A percentile compares a stretch with the other conserved stretches of the same genome.
phyloP scores from a whole-genome alignment of 2,797 vertebrate genomes.

The Tokudaia tokunoshimensis region DNA sequence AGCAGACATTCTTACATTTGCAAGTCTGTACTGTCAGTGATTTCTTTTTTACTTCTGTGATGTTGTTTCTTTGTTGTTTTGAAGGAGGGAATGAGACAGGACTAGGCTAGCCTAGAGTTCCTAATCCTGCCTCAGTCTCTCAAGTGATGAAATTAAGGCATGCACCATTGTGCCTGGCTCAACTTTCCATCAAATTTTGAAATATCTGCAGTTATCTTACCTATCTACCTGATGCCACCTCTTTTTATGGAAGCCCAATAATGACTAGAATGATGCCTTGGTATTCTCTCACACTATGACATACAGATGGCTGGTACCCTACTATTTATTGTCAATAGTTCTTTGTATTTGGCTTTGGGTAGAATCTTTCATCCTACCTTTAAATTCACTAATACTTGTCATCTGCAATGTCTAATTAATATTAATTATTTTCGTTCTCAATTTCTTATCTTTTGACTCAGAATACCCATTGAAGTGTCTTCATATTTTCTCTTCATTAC shows the following conservation, averaged over 20 bases:
- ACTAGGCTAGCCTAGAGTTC: not conserved
- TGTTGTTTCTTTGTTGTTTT: not conserved
- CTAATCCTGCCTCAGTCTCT: not conserved
- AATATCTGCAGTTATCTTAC: constrained; percentile 2
- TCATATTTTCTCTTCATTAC: constrained; percentile 2
- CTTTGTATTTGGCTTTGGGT: not conserved
- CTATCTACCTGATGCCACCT: not conserved
- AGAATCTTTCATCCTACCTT: not conserved
- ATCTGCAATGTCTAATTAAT: not conserved
- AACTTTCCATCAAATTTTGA: not conserved
- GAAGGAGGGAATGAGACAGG: not conserved
- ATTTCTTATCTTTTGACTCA: constrained; percentile 16
- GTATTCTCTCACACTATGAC: not conserved
- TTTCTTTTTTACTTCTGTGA: not conserved
- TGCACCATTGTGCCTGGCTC: not conserved
- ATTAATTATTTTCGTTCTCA: not conserved
- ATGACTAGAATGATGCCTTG: not conserved
- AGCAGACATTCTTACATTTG: not conserved
- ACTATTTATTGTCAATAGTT: not conserved
- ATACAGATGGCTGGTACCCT: not conserved
- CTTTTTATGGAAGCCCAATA: not conserved
- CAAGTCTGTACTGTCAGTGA: not conserved
- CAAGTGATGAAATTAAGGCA: not conserved
- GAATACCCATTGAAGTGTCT: not conserved
- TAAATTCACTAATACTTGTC: not conserved